Conservation (phyloP, 1,140 invertebrate species). For the Drosophila watanabei region DNA sequence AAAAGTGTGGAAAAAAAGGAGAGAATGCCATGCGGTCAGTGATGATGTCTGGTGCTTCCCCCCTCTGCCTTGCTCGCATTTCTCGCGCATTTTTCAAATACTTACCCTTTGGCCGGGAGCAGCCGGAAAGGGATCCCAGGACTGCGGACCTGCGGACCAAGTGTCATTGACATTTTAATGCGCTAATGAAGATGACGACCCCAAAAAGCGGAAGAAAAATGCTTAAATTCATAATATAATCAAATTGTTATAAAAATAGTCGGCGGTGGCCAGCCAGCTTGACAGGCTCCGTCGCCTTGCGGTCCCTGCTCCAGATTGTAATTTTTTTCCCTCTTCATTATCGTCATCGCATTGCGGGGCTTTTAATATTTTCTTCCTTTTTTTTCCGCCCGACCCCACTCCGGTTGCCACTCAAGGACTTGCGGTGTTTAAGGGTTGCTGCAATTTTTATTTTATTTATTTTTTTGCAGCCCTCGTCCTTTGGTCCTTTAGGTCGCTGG, state of each 20-base stretch:
- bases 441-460: slow-evolving; percentile 72
- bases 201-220: slow-evolving; percentile 52
- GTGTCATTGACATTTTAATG: slow-evolving; percentile 84
- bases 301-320: slow-evolving; percentile 50
- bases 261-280: slow-evolving; percentile 21
- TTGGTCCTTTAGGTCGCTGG: slow-evolving; percentile 37
- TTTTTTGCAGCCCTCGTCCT: slow-evolving; percentile 14
- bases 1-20: slow-evolving; percentile 17
- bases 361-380: slow-evolving; percentile 51
- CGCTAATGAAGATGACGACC: slow-evolving; percentile 81
- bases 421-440: slow-evolving; percentile 77
- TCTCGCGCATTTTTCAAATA: slow-evolving; percentile 76
- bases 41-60: slow-evolving; percentile 43
- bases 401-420: slow-evolving; percentile 57
- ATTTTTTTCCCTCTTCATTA: slow-evolving; percentile 30
- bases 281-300: slow-evolving; percentile 55
- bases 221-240: slow-evolving; percentile 75
- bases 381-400: slow-evolving; percentile 13
- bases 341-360: slow-evolving; percentile 52
- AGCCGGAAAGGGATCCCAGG: slow-evolving; percentile 25
- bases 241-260: slow-evolving; percentile 82
- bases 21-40: slow-evolving; percentile 49
- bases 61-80: slow-evolving; percentile 52
- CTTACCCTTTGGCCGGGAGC: slow-evolving; percentile 61
- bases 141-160: slow-evolving; percentile 38